A percentile compares a stretch with the other conserved stretches of the same genome.
phyloP scores from a whole-genome alignment of 2,888 invertebrate genomes.

The Pyrrhosoma nymphula region DNA sequence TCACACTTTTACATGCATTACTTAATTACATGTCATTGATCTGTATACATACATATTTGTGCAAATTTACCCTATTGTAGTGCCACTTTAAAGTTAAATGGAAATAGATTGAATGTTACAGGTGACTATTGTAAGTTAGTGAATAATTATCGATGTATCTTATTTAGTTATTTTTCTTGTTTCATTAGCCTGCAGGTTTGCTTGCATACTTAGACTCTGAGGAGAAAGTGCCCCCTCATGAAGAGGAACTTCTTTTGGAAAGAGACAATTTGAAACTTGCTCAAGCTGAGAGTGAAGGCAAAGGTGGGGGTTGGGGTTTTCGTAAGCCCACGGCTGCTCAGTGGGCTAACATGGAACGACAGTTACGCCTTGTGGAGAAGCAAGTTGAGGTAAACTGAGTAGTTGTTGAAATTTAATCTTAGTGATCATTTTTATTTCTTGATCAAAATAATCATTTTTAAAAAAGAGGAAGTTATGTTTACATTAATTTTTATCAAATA shows the following conservation, averaged over 20 bases:
- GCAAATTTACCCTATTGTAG: too few relatives aligned
- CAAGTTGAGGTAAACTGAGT: slow-evolving; percentile 84
- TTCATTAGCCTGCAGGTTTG: slow-evolving; percentile 92
- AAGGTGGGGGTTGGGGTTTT: slow-evolving; percentile 72
- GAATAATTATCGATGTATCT: background rate
- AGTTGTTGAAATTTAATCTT: background rate
- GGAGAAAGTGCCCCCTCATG: slow-evolving; percentile 86
- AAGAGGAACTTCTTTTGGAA: slow-evolving; percentile 84
- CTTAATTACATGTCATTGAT: too few relatives aligned
- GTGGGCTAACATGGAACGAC: slow-evolving; percentile 86
- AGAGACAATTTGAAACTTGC: slow-evolving; percentile 98
- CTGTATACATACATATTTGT: too few relatives aligned
- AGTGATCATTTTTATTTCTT: background rate
- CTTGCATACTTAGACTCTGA: slow-evolving; percentile 92
- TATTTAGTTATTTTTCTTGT: slow-evolving; percentile 68
- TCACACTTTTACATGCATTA: too few relatives aligned
- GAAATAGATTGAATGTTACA: too few relatives aligned
- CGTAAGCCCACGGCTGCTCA: slow-evolving; percentile 84
- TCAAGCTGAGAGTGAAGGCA: slow-evolving; percentile 85
- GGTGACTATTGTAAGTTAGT: too few relatives aligned
- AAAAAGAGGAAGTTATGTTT: too few relatives aligned
- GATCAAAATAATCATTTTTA: background rate
- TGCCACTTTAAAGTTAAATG: too few relatives aligned
- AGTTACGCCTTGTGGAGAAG: slow-evolving; percentile 89
- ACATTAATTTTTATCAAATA: too few relatives aligned